Base-by-base conservation (phyloP, 1,140 invertebrate genomes). In the Lordiphosa clarofinis region DNA sequence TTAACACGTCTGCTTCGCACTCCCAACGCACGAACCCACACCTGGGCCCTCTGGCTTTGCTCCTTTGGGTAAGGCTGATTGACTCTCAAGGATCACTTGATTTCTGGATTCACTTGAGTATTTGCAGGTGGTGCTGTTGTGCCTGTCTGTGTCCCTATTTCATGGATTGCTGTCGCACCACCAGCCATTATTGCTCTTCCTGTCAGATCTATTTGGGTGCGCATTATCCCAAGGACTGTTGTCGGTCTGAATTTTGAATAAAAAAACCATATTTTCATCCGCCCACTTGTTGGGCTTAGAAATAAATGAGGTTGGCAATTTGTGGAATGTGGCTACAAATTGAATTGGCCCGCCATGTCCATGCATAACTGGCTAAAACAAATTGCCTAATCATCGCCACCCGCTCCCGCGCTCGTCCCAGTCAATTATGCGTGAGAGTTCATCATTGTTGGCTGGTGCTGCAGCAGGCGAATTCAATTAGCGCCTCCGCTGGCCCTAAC, bases 301-400 rank as follows among this genome's bases (percentile, higher is more conserved):
- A 28, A 28, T 28, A 28, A 46, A 46, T 46, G 24, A 46, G 43
- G 43, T 46, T 46, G 24, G 43, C 43, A 46, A 31, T 46, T 46
- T 46, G 43, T 46, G 43, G 24, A 31, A 31, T 46, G 43, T 46
- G 43, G 43, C 43, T 31, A 6, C n/a, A 31, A 46, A 31, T 46
- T 46, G 21, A 28, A 44, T 44, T 28, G 42, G 42, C 42, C 21
- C 11, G 38, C 43, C 10, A 35, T 28, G 46, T 48, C 50, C 55
- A 56, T 57, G 66, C 69, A 66, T 61, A 56, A 73, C 63, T 50
- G 58, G 50, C 37, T 52, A 46, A 74, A 69, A 64, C 71, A 62
- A 73, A 75, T 74, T 70, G 72, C 55, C 59, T 56, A 68, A 75
- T 75, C 73, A 75, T 38, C 47, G 54, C 31, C 37, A 11, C 4